Evolutionary conservation across 2,888 invertebrate genomes (phyloP), one percentile per base, ranked within the genome.

Genomic region (Ptychoptera albimana): DNA sequence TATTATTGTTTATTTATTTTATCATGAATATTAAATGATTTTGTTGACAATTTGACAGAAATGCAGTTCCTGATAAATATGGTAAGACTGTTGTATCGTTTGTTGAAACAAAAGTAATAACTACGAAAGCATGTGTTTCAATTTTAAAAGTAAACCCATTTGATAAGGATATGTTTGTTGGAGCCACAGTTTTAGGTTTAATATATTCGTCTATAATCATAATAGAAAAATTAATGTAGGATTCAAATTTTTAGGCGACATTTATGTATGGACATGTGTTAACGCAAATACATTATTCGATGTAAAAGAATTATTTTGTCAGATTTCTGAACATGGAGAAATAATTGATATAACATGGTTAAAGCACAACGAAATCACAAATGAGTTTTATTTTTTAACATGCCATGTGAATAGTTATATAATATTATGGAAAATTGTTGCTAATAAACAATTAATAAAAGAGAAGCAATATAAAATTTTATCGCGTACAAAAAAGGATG

Each of bases 331-430:
- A 5, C 52, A 60, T 42, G 62, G 62, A 2, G 56, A 51, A 3
- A 60, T 60, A 11, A 57, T 60, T n/a, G 58, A 55, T 2, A 49
- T 65, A 38, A 59, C 60, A 45, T 65, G 65, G 64, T 48, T 56
- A 0, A 49, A 47, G n/a, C 56, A 55, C 29, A 51, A 58, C 35
- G 53, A 53, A 8, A 12, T 38, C 2, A 16, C n/a, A n/a, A 15
- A 29, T 5, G 39, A 42, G 9, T 29, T 8, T 15, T 29, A 29
- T n/a, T 45, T 65, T 11, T 45, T 65, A 6, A 56, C 57, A 11
- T 59, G 60, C 32, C 63, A 61, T 52, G 48, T 54, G 2, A 59
- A 61, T 50, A 60, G 62, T 13, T 53, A 48, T n/a, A 54, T 65
- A n/a, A 48, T 51, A 2, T 52, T 60, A 13, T 65, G 63, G 62